Evolutionary conservation across 2,113 vertebrate species (phyloP), one percentile per base, ranked within the genome.

Genomic region (Pangasianodon gigas): DNA sequence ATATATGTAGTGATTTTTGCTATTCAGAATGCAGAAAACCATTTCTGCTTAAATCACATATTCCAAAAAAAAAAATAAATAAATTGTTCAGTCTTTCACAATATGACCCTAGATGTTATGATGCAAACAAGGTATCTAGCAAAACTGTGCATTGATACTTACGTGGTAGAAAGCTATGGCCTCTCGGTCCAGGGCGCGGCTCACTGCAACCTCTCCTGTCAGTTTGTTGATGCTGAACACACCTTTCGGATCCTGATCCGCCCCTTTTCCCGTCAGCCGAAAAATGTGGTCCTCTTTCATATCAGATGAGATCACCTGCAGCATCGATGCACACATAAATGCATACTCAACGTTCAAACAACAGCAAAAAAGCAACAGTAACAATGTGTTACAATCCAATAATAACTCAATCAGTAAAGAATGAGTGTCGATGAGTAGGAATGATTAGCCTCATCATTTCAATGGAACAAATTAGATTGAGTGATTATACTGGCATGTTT

Each of bases 211-310:
- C 0, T 97, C 97, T 90, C 98, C 98, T 0, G 93, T 98, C 92
- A 97, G 94, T 79, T 96, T 97, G 92, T 97, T 97, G 93, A 99
- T 99, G 92, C 94, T 96, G 95, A 99, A 99, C 90, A 96, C 94
- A 89, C 97, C 98, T 93, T 95, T 98, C 8, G 98, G 98, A 67
- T 99, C 97, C 93, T 97, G 97, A 95, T 99, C 98, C 7, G 97
- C 97, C 56, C 98, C 98, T 29, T 95, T 98, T 1, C 98, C 98
- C n/a, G 95, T 97, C 94, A 99, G 96, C 26, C 96, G 96, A 91
- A 99, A 99, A 92, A 97, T 97, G 71, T 96, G 96, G 92, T 96
- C 97, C 52, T 96, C 95, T 0, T 95, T 92, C 91, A 94, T 95
- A 89, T 97, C 97, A 1, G 94, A 94, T 29, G 96, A 96, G 88